Conservation (phyloP, 2,113 vertebrate genomes). For the Cromileptes altivelis region DNA sequence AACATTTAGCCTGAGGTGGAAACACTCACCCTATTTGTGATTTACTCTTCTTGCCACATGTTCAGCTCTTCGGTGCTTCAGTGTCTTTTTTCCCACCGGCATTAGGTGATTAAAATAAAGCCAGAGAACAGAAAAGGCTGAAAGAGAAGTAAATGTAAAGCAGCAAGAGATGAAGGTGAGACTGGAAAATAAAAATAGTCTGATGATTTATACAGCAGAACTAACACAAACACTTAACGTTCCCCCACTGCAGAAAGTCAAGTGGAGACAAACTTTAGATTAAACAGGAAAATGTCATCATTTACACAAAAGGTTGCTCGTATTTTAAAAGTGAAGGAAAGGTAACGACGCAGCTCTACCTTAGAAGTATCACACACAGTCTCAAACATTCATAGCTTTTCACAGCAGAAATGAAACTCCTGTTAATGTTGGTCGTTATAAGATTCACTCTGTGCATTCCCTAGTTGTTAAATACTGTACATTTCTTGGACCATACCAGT, state of each 20-base stretch:
- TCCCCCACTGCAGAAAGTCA: neutral
- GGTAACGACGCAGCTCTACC: neutral
- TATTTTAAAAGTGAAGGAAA: neutral
- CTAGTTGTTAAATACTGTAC: no score
- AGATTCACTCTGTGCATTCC: no score
- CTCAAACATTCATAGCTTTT: no score
- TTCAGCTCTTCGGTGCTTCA: neutral
- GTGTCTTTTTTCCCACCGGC: neutral
- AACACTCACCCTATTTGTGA: neutral
- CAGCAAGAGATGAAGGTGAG: neutral
- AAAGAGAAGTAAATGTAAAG: neutral
- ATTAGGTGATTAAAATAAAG: neutral
- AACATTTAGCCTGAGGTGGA: neutral
- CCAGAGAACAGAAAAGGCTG: neutral
- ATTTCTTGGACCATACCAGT: no score
- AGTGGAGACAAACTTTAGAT: neutral
- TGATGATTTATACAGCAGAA: neutral
- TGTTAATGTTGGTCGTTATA: no score
- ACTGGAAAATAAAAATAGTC: neutral
- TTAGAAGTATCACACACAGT: neutral
- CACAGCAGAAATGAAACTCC: no score
- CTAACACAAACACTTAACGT: neutral
- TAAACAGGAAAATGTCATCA: neutral
- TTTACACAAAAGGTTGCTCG: neutral
- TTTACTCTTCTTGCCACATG: neutral